Evolutionary conservation across 2,113 vertebrate species (phyloP), one percentile per base, ranked within the genome.

Genomic region (Carettochelys insculpta): DNA sequence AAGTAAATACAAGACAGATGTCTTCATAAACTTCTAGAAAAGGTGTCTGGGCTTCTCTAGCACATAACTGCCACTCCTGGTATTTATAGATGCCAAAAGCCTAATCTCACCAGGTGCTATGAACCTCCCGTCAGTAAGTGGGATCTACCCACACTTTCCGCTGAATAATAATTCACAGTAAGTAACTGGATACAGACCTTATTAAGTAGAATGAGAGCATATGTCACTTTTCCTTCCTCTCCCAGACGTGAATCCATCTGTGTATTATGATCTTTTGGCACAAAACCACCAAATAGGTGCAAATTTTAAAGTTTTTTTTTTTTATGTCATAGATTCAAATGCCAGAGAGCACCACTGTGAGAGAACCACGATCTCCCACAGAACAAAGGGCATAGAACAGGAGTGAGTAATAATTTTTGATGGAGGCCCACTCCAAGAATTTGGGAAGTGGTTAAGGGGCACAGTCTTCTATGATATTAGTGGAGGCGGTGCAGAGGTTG

Each of bases 111-210:
- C 61, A 65, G 61, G 34, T n/a, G 61, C 61, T 34, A 12, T 61
- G 65, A 27, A 11, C 58, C 47, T 17, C 5, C 27, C 84, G 68
- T 50, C 79, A 45, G 25, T 45, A 29, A 16, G 4, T 45, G 58
- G 27, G 12, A 81, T 65, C 73, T 89, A 31, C 77, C 20, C n/a
- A 56, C 5, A 52, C 29, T 14, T 53, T 5, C 56, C 58, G 25
- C 38, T 13, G 43, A 77, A 20, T 5, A 41, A 1, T 48, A n/a
- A 68, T 43, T 10, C 34, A 85, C 48, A 77, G 20, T 19, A n/a
- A 88, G 34, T 25, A n/a, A 2, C 2, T 12, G 71, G 45, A 38
- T 29, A 8, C 75, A 0, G 0, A 43, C 4, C 2, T 77, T 8
- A 73, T n/a, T 41, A 73, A 41, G 68, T 25, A 73, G 20, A 73